A percentile compares a stretch with the other conserved stretches of the same genome.
Conservation (phyloP, 2,113 vertebrate genomes). For the Spilogale gracilis region DNA sequence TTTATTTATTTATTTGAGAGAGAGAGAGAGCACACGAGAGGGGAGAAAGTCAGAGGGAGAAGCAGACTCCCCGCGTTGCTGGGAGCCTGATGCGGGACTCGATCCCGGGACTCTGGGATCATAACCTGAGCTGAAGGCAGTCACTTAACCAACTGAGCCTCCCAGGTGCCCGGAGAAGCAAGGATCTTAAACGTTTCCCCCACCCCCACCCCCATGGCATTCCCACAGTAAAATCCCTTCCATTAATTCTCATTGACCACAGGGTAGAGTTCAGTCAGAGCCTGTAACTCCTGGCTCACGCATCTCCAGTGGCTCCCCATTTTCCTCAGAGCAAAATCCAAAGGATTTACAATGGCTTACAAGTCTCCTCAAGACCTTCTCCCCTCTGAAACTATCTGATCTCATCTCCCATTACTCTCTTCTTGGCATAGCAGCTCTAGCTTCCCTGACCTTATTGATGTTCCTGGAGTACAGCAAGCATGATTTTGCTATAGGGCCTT, state of each 20-base stretch:
- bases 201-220: neutral
- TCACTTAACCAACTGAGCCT: too few relatives aligned
- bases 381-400: neutral
- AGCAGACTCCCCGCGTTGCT: too few relatives aligned
- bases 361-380: neutral
- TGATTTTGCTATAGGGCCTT: neutral
- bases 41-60: too few relatives aligned
- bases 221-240: neutral
- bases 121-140: too few relatives aligned
- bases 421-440: neutral
- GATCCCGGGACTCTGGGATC: too few relatives aligned
- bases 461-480: neutral
- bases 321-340: neutral
- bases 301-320: neutral
- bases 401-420: neutral
- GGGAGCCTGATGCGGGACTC: too few relatives aligned
- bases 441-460: neutral
- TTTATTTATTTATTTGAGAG: too few relatives aligned
- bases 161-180: neutral
- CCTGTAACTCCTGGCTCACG: neutral
- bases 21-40: too few relatives aligned
- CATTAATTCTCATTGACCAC: neutral
- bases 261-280: neutral
- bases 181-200: neutral
- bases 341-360: neutral